Evolutionary conservation across 2,113 vertebrate genomes (phyloP).

Genomic region (Pelvicachromis taeniatus): DNA sequence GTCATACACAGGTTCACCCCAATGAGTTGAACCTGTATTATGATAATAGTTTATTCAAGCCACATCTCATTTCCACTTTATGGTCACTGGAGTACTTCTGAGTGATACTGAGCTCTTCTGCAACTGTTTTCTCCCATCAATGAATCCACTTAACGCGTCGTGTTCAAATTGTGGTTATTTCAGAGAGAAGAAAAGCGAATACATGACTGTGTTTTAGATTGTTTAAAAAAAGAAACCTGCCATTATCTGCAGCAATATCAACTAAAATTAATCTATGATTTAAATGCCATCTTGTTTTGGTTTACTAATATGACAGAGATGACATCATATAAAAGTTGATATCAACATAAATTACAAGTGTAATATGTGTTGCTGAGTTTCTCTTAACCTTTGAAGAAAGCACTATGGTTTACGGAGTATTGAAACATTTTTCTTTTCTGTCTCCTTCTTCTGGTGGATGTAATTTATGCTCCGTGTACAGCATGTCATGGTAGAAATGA

Average conservation of each 20-base stretch:
- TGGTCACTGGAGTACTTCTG: background rate
- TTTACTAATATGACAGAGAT: background rate
- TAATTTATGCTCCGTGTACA: background rate
- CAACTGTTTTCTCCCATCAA: background rate
- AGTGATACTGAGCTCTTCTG: background rate
- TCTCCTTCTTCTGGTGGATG: background rate
- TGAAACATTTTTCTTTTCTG: conserved; percentile 6
- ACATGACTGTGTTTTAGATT: background rate
- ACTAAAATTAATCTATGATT: background rate
- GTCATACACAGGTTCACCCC: background rate
- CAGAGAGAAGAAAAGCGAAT: background rate
- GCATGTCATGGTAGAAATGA: background rate
- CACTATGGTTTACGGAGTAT: background rate
- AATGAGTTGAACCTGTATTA: background rate
- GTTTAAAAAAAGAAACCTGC: background rate
- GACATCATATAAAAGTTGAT: background rate
- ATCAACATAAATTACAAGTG: background rate
- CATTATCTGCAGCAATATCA: background rate
- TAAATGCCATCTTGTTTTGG: background rate
- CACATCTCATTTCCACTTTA: background rate
- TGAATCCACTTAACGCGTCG: background rate
- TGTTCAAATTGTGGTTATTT: background rate
- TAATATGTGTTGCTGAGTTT: background rate
- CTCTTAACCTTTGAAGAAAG: conserved; percentile 1
- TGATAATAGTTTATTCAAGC: background rate